Evolutionary conservation across 2,113 vertebrate genomes (phyloP).

Genomic region (Melanostigma gelatinosum): DNA sequence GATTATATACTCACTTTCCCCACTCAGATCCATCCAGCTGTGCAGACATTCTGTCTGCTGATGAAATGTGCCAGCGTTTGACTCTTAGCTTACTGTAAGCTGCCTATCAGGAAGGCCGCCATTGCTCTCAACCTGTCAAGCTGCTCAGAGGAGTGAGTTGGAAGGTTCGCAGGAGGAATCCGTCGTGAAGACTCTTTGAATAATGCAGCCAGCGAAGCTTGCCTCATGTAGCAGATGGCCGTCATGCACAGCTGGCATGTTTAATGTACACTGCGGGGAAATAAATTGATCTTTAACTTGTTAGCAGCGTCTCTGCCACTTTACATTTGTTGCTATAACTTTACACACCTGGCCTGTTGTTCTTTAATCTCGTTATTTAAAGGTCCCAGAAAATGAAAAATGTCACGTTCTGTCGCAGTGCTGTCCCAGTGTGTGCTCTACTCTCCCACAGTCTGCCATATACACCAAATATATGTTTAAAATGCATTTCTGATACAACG

Average conservation of each 20-base stretch:
- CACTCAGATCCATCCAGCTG: neutral
- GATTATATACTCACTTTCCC: neutral
- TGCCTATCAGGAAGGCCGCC: neutral
- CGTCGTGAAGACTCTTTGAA: neutral
- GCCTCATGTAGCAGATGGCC: constrained; percentile 5
- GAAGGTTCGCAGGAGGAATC: neutral
- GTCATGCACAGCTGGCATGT: constrained; percentile 8
- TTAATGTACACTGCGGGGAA: neutral
- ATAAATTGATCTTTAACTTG: constrained; percentile 22
- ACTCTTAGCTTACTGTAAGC: neutral
- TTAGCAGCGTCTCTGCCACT: constrained; percentile 2
- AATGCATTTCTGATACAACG: neutral
- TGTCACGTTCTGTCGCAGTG: neutral
- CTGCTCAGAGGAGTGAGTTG: neutral
- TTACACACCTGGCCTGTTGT: neutral
- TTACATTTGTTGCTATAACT: neutral
- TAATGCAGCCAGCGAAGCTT: constrained; percentile 7
- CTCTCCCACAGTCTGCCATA: neutral
- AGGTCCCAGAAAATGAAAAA: neutral
- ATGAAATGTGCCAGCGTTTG: neutral
- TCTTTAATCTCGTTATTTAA: neutral
- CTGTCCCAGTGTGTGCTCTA: neutral
- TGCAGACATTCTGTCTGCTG: neutral
- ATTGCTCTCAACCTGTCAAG: neutral
- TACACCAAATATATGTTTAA: neutral